phyloP scores from a whole-genome alignment of 2,113 vertebrate genomes.

The Cryptoleucopteryx plumbea region DNA sequence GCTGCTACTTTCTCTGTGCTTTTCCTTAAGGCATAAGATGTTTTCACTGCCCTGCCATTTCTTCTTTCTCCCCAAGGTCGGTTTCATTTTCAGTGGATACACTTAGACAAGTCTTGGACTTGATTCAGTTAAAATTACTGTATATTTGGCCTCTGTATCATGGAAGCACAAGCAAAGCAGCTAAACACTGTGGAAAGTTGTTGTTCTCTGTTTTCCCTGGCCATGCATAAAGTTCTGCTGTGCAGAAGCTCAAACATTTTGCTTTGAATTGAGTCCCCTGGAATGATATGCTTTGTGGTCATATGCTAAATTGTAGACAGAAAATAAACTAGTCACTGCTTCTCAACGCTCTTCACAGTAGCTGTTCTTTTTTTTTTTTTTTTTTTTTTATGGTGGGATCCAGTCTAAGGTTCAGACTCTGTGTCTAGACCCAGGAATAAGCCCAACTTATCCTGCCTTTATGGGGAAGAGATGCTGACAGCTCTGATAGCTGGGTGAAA shows the following conservation, averaged over 20 bases:
- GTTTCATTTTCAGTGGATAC: slow-evolving; percentile 64
- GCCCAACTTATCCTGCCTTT: neutral
- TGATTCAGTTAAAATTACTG: slow-evolving; percentile 54
- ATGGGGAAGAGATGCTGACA: neutral
- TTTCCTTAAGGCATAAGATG: slow-evolving; percentile 36
- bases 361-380: neutral
- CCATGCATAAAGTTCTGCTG: slow-evolving; percentile 36
- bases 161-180: slow-evolving; percentile 58
- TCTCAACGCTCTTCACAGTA: neutral
- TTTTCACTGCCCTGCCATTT: slow-evolving; percentile 36
- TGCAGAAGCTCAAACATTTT: slow-evolving; percentile 62
- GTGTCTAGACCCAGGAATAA: neutral
- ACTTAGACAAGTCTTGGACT: slow-evolving; percentile 48
- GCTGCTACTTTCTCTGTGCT: neutral
- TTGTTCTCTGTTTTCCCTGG: slow-evolving; percentile 72
- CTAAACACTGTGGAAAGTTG: slow-evolving; percentile 72
- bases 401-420: neutral
- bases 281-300: slow-evolving; percentile 52
- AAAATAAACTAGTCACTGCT: neutral
- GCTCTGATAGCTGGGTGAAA: neutral
- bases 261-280: slow-evolving; percentile 54
- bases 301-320: slow-evolving; percentile 17
- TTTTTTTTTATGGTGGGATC: neutral
- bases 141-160: slow-evolving; percentile 46
- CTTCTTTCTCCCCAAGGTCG: slow-evolving; percentile 28